Conservation (phyloP, 2,888 invertebrate genomes). For the Asteroscopus sphinx region DNA sequence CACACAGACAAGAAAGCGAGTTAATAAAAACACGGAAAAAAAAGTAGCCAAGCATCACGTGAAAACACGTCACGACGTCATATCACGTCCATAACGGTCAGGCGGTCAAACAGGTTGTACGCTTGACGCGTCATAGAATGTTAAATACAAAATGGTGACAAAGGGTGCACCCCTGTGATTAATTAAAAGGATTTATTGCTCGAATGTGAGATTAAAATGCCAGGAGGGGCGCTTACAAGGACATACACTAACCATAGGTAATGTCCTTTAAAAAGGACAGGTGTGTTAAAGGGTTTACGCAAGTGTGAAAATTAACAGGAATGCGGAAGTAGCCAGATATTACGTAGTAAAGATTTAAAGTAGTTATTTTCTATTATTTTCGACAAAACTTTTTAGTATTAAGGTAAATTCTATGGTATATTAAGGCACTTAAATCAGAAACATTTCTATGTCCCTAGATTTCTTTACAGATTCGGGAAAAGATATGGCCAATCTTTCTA, state of each 20-base stretch:
- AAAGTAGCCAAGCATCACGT: too few species aligned
- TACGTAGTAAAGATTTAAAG: too few species aligned
- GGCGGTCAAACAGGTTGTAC: conserved; percentile 7
- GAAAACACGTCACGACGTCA: background rate
- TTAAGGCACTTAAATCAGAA: too few species aligned
- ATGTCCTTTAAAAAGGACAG: conserved; percentile 1
- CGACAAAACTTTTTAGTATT: too few species aligned
- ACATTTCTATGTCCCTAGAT: too few species aligned
- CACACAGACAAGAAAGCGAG: too few species aligned
- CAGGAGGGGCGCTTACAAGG: conserved; percentile 11
- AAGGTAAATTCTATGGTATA: too few species aligned
- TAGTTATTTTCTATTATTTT: too few species aligned
- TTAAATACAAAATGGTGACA: conserved; percentile 24
- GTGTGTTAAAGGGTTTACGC: background rate
- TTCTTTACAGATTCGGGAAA: too few species aligned
- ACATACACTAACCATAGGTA: background rate
- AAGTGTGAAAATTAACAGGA: background rate
- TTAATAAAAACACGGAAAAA: too few species aligned
- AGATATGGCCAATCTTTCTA: too few species aligned
- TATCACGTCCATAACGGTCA: conserved; percentile 6
- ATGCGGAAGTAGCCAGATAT: background rate
- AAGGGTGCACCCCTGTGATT: conserved; percentile 44
- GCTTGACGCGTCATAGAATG: conserved; percentile 27
- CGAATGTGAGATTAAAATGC: conserved; percentile 11
- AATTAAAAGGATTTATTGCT: conserved; percentile 45